These are phyloP conservation scores for Nasonovia ribisnigri DNA, from an alignment of 2,888 invertebrate species.

Conservation along the genomic window DNA sequence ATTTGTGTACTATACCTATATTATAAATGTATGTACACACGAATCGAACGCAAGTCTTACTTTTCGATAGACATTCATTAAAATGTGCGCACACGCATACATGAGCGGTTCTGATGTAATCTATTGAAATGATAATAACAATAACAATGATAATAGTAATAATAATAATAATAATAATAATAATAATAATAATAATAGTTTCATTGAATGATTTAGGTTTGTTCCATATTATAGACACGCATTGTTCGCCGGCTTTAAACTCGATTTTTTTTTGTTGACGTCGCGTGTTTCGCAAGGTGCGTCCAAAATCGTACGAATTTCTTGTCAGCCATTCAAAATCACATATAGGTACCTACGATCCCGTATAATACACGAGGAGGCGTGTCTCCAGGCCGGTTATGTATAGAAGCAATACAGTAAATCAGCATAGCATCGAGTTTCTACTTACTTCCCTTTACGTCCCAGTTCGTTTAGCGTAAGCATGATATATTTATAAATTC, in stretches of 20 bases:
- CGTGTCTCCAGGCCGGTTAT: background rate
- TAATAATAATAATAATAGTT: background rate
- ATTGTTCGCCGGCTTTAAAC: background rate
- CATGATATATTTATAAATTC: background rate
- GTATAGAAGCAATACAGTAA: background rate
- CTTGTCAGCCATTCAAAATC: background rate
- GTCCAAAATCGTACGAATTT: slow-evolving; percentile 1
- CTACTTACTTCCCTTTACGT: background rate
- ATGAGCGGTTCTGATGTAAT: background rate
- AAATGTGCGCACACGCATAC: background rate
- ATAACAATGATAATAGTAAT: background rate
- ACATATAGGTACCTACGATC: background rate
- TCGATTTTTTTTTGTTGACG: background rate
- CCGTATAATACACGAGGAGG: background rate
- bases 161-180: background rate
- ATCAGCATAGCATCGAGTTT: background rate
- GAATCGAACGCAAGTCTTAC: background rate
- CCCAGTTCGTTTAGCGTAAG: background rate
- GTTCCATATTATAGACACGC: slow-evolving; percentile 9
- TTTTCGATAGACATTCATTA: slow-evolving; percentile 3
- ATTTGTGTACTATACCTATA: background rate
- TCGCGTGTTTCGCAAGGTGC: background rate
- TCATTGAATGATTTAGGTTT: slow-evolving; percentile 1
- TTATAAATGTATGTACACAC: background rate
- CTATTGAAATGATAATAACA: slow-evolving; percentile 4